Conservation (phyloP, 1,140 invertebrate species). For the Drosophila asahinai region DNA sequence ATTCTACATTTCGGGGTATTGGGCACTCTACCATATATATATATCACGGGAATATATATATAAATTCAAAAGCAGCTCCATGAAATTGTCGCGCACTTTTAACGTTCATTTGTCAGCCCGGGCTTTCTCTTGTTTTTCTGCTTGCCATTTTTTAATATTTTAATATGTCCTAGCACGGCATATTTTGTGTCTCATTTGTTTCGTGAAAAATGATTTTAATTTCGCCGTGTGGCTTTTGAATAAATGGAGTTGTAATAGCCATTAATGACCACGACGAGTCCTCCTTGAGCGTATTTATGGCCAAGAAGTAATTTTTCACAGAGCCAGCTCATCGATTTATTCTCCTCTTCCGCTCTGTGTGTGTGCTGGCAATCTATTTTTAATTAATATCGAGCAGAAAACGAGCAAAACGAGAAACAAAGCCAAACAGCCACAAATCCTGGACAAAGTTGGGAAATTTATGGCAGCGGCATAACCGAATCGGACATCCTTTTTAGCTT, state of each 20-base stretch:
- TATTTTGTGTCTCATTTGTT: constrained; percentile 66
- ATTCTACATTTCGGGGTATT: constrained; percentile 48
- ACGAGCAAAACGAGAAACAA: too few relatives aligned
- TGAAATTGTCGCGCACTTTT: constrained; percentile 53
- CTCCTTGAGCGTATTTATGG: background rate
- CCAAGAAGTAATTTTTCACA: constrained; percentile 1
- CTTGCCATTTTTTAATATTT: constrained; percentile 65
- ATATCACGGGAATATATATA: background rate
- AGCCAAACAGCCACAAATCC: too few relatives aligned
- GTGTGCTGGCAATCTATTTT: background rate
- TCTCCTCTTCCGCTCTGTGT: background rate
- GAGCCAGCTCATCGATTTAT: background rate
- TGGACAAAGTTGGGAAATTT: too few relatives aligned
- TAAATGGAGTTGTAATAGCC: constrained; percentile 46
- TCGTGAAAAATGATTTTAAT: constrained; percentile 71
- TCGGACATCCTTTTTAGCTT: too few relatives aligned
- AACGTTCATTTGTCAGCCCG: constrained; percentile 69
- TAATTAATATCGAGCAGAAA: background rate
- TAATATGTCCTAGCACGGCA: constrained; percentile 72
- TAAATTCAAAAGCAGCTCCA: constrained; percentile 69
- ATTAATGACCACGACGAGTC: background rate
- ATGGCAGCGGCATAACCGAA: too few relatives aligned
- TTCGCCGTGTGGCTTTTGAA: constrained; percentile 43
- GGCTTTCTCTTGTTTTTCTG: background rate
- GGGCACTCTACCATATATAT: constrained; percentile 25